Percentiles rank a stretch among this genome's conserved stretches.
These are phyloP conservation scores for Etheostoma spectabile DNA, from an alignment of 2,113 vertebrate species.

Conservation along the genomic window DNA sequence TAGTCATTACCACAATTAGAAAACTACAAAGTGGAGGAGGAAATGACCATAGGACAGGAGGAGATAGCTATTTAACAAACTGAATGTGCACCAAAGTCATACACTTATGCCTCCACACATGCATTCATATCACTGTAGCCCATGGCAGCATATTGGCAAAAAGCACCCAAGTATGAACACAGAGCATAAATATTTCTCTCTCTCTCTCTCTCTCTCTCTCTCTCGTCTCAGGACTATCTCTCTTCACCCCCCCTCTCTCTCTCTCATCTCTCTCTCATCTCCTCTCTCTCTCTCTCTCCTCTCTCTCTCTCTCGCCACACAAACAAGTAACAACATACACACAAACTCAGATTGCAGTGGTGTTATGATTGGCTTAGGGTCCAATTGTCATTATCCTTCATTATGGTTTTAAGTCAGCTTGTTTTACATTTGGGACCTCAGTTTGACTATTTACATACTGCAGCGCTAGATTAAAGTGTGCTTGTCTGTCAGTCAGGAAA, in stretches of 20 bases:
- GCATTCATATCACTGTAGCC: neutral
- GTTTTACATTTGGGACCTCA: slow-evolving; percentile 75
- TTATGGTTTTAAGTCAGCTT: slow-evolving; percentile 78
- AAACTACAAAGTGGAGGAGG: slow-evolving; percentile 53
- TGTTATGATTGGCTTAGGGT: slow-evolving; percentile 79
- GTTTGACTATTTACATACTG: slow-evolving; percentile 65
- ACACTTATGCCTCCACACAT: neutral
- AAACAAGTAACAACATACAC: slow-evolving; percentile 16
- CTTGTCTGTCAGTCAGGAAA: slow-evolving; percentile 57
- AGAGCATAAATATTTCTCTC: neutral
- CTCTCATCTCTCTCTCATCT: neutral
- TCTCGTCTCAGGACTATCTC: too few species aligned
- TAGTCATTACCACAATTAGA: slow-evolving; percentile 54
- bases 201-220: neutral
- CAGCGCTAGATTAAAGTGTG: slow-evolving; percentile 62
- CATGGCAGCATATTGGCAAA: neutral
- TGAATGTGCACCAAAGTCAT: neutral
- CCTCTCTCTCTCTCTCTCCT: neutral
- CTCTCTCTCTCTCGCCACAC: neutral
- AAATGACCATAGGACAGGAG: slow-evolving; percentile 30
- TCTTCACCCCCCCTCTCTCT: too few species aligned
- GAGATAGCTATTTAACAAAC: slow-evolving; percentile 30
- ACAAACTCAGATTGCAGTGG: slow-evolving; percentile 31
- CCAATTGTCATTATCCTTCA: slow-evolving; percentile 76
- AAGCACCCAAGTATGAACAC: slow-evolving; percentile 4